Conservation (phyloP, 2,797 vertebrate species). For the Gadopsis marmoratus region DNA sequence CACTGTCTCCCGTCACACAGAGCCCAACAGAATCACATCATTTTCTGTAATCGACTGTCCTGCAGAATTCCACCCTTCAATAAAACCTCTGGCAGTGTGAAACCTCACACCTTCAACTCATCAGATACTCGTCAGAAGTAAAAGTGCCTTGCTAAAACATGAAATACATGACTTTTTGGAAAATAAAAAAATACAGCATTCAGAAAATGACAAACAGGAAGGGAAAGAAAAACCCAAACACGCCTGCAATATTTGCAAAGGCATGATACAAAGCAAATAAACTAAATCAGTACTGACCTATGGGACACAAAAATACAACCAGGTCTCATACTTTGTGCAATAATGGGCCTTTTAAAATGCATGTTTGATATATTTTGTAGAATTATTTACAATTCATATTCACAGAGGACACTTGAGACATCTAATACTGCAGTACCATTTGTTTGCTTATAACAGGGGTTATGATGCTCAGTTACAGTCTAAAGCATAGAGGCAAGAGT, state of each 20-base stretch:
- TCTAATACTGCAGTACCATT: conserved; percentile 95
- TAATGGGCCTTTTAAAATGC: conserved; percentile 93
- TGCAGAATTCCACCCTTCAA: conserved; percentile 15
- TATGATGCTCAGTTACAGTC: conserved; percentile 79
- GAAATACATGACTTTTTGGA: conserved; percentile 63
- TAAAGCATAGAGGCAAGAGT: conserved; percentile 84
- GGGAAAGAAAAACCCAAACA: conserved; percentile 61
- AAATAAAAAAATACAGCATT: conserved; percentile 66
- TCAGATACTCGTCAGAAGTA: conserved; percentile 63
- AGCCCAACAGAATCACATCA: neutral
- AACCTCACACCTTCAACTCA: conserved; percentile 54
- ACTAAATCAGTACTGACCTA: conserved; percentile 80
- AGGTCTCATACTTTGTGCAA: conserved; percentile 95
- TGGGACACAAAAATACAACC: conserved; percentile 88
- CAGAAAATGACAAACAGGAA: conserved; percentile 56
- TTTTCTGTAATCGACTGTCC: conserved; percentile 2
- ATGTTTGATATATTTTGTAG: conserved; percentile 92
- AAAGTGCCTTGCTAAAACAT: conserved; percentile 83
- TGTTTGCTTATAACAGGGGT: conserved; percentile 86
- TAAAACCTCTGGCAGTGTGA: conserved; percentile 39
- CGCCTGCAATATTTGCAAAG: conserved; percentile 68
- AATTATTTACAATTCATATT: conserved; percentile 97
- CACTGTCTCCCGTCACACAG: conserved; percentile 20
- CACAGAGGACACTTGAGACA: conserved; percentile 88
- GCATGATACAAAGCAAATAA: conserved; percentile 57